Base-by-base conservation (phyloP, 2,888 invertebrate species). In the Macaria liturata region DNA sequence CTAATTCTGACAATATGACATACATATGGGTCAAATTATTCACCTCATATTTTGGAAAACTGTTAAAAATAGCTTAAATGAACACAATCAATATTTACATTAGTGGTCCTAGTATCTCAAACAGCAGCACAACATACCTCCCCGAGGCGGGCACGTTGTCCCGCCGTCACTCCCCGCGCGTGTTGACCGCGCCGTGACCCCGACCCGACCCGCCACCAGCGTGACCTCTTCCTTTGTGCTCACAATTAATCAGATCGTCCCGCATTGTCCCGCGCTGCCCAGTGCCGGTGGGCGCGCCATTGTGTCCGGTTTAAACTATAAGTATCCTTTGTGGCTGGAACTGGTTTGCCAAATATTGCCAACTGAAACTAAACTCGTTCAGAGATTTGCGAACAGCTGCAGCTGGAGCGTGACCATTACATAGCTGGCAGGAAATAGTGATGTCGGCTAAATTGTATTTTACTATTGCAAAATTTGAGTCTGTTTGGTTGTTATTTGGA, bases 301-400 rank as follows among this genome's bases (percentile, higher is more conserved):
- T 91, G 91, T 91, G 82, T 80, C 75, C 79, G 72, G 81, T 90
- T 90, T 90, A 89, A 84, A 86, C 86, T 82, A 86, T 82, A 86
- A 89, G 89, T 88, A 86, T 73, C 73, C 71, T 65, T 71, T 81
- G 80, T 78, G 83, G 83, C 72, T 71, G 57, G 65, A 76, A 80
- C 81, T 61, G 76, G 81, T 80, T 78, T 71, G 76, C 77, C 49
- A 78, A 69, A 71, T 75, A 76, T 66, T 69, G 65, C 48, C 66
- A 44, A 62, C 62, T 61, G 72, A 65, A 20, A 69, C 62, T 57
- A 44, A 75, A 78, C 79, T 54, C 66, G 78, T 78, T 77, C 72
- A 48, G 34, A 51, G 54, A 60, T 63, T 65, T 61, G 66, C 64
- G 55, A 46, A 52, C 67, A 67, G 67, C 67, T 67, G 67, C 54